Conservation (phyloP, 2,888 invertebrate species). For the Chloromyia formosa region DNA sequence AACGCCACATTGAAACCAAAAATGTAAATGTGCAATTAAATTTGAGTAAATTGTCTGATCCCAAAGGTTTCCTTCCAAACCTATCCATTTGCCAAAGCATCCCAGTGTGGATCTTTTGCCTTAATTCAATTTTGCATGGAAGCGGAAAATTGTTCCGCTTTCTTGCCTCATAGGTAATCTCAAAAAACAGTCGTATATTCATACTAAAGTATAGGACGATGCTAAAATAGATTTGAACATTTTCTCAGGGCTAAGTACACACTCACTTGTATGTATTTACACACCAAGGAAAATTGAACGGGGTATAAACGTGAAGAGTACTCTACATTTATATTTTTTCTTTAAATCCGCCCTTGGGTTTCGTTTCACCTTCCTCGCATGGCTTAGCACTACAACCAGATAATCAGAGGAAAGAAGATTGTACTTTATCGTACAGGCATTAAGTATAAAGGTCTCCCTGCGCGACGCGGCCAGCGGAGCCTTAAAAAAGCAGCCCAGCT, state of each 20-base stretch:
- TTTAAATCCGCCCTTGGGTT: neutral
- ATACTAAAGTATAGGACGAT: neutral
- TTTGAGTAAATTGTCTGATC: neutral
- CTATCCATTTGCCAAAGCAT: too few species aligned
- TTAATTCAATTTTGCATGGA: constrained; percentile 15
- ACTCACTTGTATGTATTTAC: too few species aligned
- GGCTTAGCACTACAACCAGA: neutral
- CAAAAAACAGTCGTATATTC: neutral
- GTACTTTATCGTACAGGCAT: constrained; percentile 9
- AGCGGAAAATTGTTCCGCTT: constrained; percentile 15
- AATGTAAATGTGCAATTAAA: neutral
- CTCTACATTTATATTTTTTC: too few species aligned
- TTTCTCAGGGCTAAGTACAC: constrained; percentile 1
- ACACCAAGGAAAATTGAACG: neutral
- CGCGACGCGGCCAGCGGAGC: too few species aligned
- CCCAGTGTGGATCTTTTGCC: neutral
- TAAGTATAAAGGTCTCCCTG: neutral
- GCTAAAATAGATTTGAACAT: neutral
- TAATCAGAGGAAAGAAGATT: neutral
- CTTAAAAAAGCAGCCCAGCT: neutral
- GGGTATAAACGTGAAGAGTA: neutral
- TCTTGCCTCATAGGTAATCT: neutral
- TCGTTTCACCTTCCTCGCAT: neutral
- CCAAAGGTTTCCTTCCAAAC: neutral
- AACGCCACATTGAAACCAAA: too few species aligned